phyloP scores from a whole-genome alignment of 2,113 vertebrate species.

The Spilogale gracilis region DNA sequence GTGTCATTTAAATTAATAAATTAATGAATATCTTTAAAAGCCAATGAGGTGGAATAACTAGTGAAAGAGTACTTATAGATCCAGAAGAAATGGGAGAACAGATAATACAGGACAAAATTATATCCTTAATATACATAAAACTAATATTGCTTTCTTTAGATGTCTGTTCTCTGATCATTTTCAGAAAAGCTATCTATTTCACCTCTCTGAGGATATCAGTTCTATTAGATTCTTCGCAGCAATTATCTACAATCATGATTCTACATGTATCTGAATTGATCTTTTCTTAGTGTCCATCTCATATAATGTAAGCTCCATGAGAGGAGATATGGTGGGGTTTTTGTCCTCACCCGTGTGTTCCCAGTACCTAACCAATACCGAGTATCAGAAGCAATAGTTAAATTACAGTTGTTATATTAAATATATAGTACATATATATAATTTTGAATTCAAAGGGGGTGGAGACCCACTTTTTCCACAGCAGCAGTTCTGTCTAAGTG shows the following conservation, averaged over 20 bases:
- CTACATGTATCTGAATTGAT: not conserved
- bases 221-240: not conserved
- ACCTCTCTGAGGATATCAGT: not conserved
- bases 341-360: not conserved
- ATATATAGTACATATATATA: not conserved
- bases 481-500: not conserved
- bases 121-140: not conserved
- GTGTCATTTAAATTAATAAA: too few species aligned
- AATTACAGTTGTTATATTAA: not conserved
- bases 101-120: not conserved
- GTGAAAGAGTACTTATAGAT: not conserved
- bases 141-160: not conserved
- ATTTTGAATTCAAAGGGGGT: not conserved
- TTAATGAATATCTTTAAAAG: too few species aligned
- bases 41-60: not conserved
- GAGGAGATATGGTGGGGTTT: not conserved
- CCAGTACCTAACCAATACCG: not conserved
- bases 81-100: not conserved
- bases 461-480: not conserved
- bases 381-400: slow-evolving; percentile 7
- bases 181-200: slow-evolving; percentile 1
- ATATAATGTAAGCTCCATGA: not conserved
- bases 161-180: not conserved
- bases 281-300: not conserved
- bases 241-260: not conserved